Percentiles rank a stretch among this genome's conserved stretches.
These are phyloP conservation scores for Linurgus olivaceus DNA, from an alignment of 2,797 vertebrate genomes.

Conservation along the genomic window DNA sequence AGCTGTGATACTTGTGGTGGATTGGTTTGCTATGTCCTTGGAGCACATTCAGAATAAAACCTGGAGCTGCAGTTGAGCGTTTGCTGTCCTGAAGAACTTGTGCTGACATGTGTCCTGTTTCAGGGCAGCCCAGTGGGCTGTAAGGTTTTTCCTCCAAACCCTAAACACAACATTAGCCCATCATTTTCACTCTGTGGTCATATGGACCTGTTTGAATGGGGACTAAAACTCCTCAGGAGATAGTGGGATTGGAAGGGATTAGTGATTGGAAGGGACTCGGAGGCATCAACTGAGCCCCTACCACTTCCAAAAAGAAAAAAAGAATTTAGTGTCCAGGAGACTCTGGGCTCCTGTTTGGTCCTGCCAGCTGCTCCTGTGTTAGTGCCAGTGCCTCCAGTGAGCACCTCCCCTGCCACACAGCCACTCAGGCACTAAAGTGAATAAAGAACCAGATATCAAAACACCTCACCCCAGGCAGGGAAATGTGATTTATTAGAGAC, in stretches of 20 bases:
- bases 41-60: neutral
- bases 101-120: neutral
- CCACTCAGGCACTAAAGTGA: neutral
- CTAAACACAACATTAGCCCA: neutral
- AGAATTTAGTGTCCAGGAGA: neutral
- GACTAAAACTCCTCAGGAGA: neutral
- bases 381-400: neutral
- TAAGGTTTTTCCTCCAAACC: neutral
- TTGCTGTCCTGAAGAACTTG: neutral
- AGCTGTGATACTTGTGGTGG: neutral
- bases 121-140: neutral
- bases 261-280: neutral
- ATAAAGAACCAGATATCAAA: constrained; percentile 52
- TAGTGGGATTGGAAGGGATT: neutral
- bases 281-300: neutral
- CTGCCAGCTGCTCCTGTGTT: neutral
- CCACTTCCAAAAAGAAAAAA: neutral
- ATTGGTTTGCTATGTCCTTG: neutral
- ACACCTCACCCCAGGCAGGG: neutral
- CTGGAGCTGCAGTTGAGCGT: neutral
- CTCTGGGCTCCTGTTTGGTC: neutral
- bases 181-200: neutral
- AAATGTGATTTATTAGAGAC: neutral
- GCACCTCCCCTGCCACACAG: neutral
- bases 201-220: neutral